Conservation (phyloP, 2,113 vertebrate species). For the Ochotona curzoniae region DNA sequence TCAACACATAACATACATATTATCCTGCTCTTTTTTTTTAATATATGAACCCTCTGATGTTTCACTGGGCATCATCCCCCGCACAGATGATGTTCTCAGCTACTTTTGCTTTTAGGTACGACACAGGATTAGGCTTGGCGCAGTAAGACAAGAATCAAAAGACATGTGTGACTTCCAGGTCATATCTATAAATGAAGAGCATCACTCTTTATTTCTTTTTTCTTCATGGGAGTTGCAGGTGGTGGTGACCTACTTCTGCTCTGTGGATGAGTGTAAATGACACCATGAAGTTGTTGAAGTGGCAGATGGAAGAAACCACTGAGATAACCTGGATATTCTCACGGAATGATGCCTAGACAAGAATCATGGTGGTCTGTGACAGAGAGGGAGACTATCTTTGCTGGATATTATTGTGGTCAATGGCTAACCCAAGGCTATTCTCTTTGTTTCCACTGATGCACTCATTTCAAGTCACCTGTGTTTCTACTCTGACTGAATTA, state of each 20-base stretch:
- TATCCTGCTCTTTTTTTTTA: background rate
- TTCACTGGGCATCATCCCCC: background rate
- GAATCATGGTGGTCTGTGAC: background rate
- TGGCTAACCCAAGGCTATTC: background rate
- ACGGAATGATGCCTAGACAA: background rate
- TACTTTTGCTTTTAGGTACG: background rate
- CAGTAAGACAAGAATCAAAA: background rate
- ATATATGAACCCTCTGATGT: background rate
- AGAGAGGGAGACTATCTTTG: background rate
- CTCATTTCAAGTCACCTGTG: background rate
- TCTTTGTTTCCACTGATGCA: background rate
- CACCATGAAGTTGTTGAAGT: background rate
- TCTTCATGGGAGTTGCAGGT: background rate
- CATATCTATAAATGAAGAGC: background rate
- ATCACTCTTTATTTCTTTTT: background rate
- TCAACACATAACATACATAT: background rate
- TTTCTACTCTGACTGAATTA: background rate
- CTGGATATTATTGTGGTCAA: background rate
- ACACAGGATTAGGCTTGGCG: background rate
- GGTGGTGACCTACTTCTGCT: background rate
- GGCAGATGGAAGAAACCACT: background rate
- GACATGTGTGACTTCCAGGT: background rate
- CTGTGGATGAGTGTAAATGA: background rate
- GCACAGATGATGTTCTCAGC: background rate
- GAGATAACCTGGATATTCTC: background rate